Base-by-base conservation (phyloP, 2,888 invertebrate genomes). In the Crocallis elinguaria region DNA sequence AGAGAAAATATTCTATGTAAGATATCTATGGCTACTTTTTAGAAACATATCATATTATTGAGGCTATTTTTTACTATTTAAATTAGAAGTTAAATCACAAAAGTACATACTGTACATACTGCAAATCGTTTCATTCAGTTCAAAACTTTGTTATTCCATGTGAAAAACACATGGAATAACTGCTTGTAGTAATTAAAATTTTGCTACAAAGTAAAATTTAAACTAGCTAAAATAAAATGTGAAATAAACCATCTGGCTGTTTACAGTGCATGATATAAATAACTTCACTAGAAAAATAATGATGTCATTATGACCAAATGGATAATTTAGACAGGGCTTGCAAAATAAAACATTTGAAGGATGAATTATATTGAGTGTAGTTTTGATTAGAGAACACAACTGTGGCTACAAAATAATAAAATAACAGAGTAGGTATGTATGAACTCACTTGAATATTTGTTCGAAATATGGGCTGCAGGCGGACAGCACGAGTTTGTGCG, bases 381-480 rank as follows among this genome's bases (percentile, higher is more conserved):
- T 36, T 58, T 63, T 61, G 49, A 63, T 36, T 55, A 55, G 38
- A 58, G 57, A 71, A 70, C 55, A 61, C 39, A 44, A n/a, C 19
- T n/a, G 11, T 29, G 23, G 29, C 35, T 21, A 12, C 4, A 36
- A 36, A 19, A 36, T 41, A 14, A 4, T 21, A 6, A 38, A 29
- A 12, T 19, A 19, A 35, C 37, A 17, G 8, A 13, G 17, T 30
- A 17, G 25, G 46, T n/a, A n/a, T n/a, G n/a, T n/a, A n/a, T n/a
- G 43, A 63, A 77, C 82, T 83, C 65, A 91, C 91, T 93, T 93
- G 87, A 95, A 94, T 67, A 96, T 94, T 66, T 94, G 93, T 77
- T 95, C 94, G 83, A 96, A 95, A 79, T 95, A 95, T 43, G 95
- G 94, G 73, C 95, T 95, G 86, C 94, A 95, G 44, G 95, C 95